phyloP scores from a whole-genome alignment of 2,797 vertebrate species.

The Rhynchotus rufescens region DNA sequence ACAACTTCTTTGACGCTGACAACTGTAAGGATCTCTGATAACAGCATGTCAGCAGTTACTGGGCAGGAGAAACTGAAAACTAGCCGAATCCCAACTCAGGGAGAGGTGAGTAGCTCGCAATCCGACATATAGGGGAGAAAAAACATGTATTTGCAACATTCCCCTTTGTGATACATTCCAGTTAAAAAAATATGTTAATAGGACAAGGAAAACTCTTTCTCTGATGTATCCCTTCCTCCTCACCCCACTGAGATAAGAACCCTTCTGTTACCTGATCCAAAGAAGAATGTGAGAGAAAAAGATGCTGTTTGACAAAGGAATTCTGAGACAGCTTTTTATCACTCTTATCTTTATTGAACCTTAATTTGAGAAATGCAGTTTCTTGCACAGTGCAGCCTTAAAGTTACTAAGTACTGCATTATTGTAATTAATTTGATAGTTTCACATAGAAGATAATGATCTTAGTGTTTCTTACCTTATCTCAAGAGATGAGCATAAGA shows the following conservation, averaged over 20 bases:
- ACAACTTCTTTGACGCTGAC: slow-evolving; percentile 86
- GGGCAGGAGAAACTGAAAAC: slow-evolving; percentile 85
- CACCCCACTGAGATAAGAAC: background rate
- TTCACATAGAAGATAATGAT: background rate
- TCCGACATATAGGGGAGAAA: background rate
- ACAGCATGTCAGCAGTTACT: slow-evolving; percentile 81
- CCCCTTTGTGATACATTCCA: background rate
- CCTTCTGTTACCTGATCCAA: background rate
- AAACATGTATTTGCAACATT: rapidly evolving
- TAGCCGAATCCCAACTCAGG: slow-evolving; percentile 79
- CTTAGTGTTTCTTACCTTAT: background rate
- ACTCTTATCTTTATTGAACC: background rate
- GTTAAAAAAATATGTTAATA: background rate
- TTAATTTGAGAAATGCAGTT: background rate
- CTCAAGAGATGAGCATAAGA: background rate
- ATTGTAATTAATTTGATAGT: background rate
- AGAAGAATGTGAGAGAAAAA: background rate
- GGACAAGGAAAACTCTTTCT: background rate
- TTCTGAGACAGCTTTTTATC: background rate
- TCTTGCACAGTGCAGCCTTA: background rate
- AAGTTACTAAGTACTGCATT: background rate
- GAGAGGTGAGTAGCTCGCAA: slow-evolving; percentile 87
- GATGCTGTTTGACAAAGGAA: background rate
- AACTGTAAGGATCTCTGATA: slow-evolving; percentile 86
- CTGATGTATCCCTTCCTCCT: background rate